Percentiles rank a stretch among this genome's conserved stretches.
Evolutionary conservation across 2,888 invertebrate species (phyloP).

Genomic region (Pristionchus entomophagus): DNA sequence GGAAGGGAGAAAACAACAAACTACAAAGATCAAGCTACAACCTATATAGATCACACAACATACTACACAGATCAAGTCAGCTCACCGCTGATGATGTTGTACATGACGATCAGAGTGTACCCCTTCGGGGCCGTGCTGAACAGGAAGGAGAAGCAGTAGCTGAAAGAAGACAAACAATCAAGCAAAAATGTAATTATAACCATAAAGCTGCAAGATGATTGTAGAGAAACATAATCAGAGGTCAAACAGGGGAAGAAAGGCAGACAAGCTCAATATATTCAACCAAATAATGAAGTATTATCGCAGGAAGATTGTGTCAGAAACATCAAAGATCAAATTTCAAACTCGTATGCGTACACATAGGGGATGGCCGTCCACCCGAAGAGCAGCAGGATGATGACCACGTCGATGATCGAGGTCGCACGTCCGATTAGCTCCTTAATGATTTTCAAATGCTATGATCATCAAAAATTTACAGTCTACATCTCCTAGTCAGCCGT

Average conservation of each 20-base stretch:
- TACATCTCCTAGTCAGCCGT: too few relatives aligned
- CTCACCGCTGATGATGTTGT: constrained; percentile 63
- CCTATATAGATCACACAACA: neutral
- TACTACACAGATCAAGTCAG: neutral
- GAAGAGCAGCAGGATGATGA: constrained; percentile 60
- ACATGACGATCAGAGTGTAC: constrained; percentile 71
- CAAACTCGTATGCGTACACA: neutral
- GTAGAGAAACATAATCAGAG: too few relatives aligned
- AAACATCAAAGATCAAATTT: too few relatives aligned
- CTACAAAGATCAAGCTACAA: neutral
- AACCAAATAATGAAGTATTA: too few relatives aligned
- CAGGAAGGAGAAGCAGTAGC: constrained; percentile 68
- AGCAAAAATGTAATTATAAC: neutral
- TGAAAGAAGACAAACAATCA: constrained; percentile 26
- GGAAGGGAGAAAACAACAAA: neutral
- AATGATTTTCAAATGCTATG: too few relatives aligned
- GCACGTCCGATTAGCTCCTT: constrained; percentile 38
- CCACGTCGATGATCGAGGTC: constrained; percentile 53
- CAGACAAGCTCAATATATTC: too few relatives aligned
- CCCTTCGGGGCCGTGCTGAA: constrained; percentile 70
- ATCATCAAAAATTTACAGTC: too few relatives aligned
- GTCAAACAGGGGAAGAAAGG: too few relatives aligned
- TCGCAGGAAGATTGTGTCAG: too few relatives aligned
- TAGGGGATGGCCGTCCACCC: constrained; percentile 69
- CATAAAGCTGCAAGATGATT: neutral